Evolutionary conservation across 2,797 vertebrate species (phyloP), one percentile per base, ranked within the genome.

Genomic region (Halcyon badia): DNA sequence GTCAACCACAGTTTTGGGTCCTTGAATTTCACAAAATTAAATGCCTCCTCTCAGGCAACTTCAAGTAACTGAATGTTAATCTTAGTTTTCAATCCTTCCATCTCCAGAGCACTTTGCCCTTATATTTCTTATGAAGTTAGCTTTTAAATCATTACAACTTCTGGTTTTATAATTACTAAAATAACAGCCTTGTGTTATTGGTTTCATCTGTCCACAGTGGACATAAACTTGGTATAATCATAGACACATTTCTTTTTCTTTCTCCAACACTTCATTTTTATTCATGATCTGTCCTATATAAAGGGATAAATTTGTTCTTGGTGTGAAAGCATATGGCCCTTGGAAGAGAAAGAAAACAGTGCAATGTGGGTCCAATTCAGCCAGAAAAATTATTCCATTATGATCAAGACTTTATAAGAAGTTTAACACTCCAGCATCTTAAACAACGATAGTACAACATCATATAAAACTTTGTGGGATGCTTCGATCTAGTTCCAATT

Each of bases 121-220:
- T 73, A 25, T 88, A 94, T 76, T 97, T 94, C 73, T 93, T 66
- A 64, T 61, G 25, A 90, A 90, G n/a, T 64, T 85, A 87, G 33
- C 10, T 14, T 94, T 93, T 93, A 93, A 96, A 92, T 83, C 68
- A 69, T 83, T 78, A 85, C 37, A 85, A 94, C 95, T 80, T 93
- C 81, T 93, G 72, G 21, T 33, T 93, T 95, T 92, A 94, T 97
- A 97, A 97, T 96, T 94, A 93, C 83, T 94, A 89, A 93, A 96
- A 85, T 94, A 97, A 89, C 95, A 96, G 75, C 49, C 39, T 89
- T 81, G 37, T 75, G 33, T 93, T 96, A 97, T 96, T 96, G 71
- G 49, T 96, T 97, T 97, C 96, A 92, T 97, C 94, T 96, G 88
- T 90, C 88, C 64, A 85, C 39, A 78, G 61, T 89, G 95, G 91